Conservation (phyloP, 2,797 vertebrate genomes). For the Buceros bicornis region DNA sequence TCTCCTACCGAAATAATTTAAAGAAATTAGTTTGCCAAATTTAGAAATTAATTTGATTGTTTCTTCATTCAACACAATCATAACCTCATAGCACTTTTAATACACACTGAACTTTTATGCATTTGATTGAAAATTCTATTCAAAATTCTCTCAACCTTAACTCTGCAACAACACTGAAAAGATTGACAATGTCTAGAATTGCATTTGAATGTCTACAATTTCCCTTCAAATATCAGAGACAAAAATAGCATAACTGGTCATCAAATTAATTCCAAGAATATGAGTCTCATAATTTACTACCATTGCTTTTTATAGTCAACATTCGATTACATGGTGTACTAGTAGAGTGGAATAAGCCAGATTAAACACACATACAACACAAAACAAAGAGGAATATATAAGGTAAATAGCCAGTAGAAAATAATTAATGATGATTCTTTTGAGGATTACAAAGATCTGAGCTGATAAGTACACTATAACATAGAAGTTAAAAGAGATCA, state of each 20-base stretch:
- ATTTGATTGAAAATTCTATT: not conserved
- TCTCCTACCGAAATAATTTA: not conserved
- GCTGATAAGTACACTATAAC: not conserved
- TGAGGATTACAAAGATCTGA: not conserved
- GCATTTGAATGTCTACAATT: not conserved
- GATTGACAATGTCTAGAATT: not conserved
- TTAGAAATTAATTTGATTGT: not conserved
- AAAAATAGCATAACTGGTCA: slow-evolving; percentile 29
- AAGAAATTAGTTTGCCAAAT: not conserved
- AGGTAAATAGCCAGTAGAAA: not conserved
- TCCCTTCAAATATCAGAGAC: not conserved
- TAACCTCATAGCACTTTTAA: not conserved
- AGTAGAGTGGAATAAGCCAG: not conserved
- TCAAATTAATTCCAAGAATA: slow-evolving; percentile 2
- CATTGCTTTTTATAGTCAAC: slow-evolving; percentile 17
- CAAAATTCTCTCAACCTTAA: not conserved
- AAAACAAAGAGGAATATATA: not conserved
- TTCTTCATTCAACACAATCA: not conserved
- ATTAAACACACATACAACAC: not conserved
- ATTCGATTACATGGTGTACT: not conserved
- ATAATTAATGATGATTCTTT: not conserved
- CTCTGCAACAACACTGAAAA: not conserved
- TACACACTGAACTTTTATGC: fast-evolving
- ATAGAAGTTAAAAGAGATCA: not conserved
- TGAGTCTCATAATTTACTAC: not conserved